Evolutionary conservation across 2,113 vertebrate genomes (phyloP).

Genomic region (Merops nubicus): DNA sequence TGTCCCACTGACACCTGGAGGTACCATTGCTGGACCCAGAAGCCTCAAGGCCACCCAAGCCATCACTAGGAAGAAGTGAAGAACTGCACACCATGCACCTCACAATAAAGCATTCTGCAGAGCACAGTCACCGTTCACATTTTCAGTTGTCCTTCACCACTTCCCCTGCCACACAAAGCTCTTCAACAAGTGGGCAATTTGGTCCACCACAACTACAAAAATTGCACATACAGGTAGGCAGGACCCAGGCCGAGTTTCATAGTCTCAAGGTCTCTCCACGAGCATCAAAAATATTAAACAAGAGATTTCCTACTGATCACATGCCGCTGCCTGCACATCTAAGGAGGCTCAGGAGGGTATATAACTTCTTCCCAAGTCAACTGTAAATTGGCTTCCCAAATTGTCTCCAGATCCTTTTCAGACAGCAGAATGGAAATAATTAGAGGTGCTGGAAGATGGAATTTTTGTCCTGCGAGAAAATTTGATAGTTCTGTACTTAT

Average conservation of each 20-base stretch:
- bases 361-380: slow-evolving; percentile 55
- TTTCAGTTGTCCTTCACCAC: neutral
- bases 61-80: rapidly evolving
- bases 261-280: neutral
- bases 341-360: slow-evolving; percentile 40
- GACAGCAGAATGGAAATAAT: slow-evolving; percentile 69
- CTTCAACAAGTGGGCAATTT: neutral
- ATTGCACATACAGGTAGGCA: neutral
- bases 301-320: slow-evolving; percentile 27
- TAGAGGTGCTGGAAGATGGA: slow-evolving; percentile 60
- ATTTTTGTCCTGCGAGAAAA: slow-evolving; percentile 59
- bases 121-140: neutral
- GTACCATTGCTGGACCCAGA: neutral
- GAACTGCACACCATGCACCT: rapidly evolving
- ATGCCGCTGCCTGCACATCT: slow-evolving; percentile 21
- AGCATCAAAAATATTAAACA: neutral
- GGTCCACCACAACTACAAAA: neutral
- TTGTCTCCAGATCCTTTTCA: slow-evolving; percentile 66
- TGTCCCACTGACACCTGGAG: neutral
- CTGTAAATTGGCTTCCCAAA: slow-evolving; percentile 60
- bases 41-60: neutral
- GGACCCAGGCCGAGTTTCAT: neutral
- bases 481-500: slow-evolving; percentile 47
- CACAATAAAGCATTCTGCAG: neutral
- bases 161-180: neutral